Base-by-base conservation (phyloP, 1,140 invertebrate genomes). In the Scaptomyza hsui region DNA sequence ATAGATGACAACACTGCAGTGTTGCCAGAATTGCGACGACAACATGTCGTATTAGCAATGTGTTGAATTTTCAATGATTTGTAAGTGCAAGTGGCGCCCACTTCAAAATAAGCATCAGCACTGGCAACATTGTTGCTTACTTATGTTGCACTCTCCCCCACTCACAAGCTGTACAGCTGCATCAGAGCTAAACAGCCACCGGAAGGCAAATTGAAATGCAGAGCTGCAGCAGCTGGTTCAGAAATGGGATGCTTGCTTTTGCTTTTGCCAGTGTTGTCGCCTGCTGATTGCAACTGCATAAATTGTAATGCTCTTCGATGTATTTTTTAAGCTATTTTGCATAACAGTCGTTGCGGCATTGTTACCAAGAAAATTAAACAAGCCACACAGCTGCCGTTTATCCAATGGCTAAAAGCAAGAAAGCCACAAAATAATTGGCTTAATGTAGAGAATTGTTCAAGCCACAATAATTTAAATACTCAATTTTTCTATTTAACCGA, bases 1-100 rank as follows among this genome's bases (percentile, higher is more conserved):
- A 32, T 51, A 51, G 39, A 29, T 45, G 55, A 75, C 80, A 68
- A 83, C 65, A 83, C 53, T 74, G 71, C 65, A 83, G 57, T 74
- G 71, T 62, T 55, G 59, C 45, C 55, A 61, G 42, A 47, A 52
- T n/a, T 67, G 69, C 41, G 81, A 77, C 61, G 81, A 77, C 64
- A 85, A 80, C 81, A 74, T 85, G 74, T 86, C 77, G 77, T 75
- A 85, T 85, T 77, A 86, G 82, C 81, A 68, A 86, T 74, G 81
- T 85, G 82, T 85, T 88, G 81, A 85, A 85, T 85, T 85, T 85
- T 88, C 73, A 85, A 85, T 85, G 81, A 85, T 85, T 86, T 85
- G 73, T 77, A 88, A 88, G 81, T 85, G 75, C 47, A 42, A 59
- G 72, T 45, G 51, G 64, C 77, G 59, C 65, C 61, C 68, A 68